These are phyloP conservation scores for Eueides isabella DNA, from an alignment of 1,140 invertebrate species.

Conservation along the genomic window DNA sequence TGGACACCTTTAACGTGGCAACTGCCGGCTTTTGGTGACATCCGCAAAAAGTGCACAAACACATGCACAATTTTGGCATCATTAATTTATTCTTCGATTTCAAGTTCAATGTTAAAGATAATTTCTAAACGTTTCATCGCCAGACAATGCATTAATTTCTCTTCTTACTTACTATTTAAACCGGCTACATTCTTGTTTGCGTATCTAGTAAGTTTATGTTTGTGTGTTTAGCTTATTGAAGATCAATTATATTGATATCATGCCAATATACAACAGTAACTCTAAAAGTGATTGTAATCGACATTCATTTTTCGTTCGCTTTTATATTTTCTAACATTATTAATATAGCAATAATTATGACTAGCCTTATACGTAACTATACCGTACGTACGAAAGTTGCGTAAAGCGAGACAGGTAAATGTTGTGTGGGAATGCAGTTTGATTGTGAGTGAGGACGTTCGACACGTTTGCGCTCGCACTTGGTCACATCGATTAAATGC, in stretches of 20 bases:
- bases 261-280: constrained; percentile 47
- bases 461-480: constrained; percentile 48
- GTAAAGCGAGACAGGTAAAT: constrained; percentile 48
- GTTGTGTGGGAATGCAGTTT: constrained; percentile 54
- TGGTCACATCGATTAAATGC: constrained; percentile 66
- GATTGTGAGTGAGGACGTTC: constrained; percentile 45
- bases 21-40: constrained; percentile 75
- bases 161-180: constrained; percentile 55
- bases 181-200: constrained; percentile 58
- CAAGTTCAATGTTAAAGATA: constrained; percentile 53
- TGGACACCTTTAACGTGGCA: constrained; percentile 71
- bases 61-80: constrained; percentile 60
- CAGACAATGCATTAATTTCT: constrained; percentile 61
- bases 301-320: background rate
- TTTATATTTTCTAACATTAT: background rate
- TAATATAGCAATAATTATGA: constrained; percentile 33
- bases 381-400: constrained; percentile 40
- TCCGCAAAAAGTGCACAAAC: constrained; percentile 74
- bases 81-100: constrained; percentile 61
- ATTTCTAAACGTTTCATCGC: constrained; percentile 52
- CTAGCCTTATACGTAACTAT: background rate
- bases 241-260: constrained; percentile 52
- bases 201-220: constrained; percentile 52
- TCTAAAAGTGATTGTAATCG: constrained; percentile 45
- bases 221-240: constrained; percentile 51